Evolutionary conservation across 1,140 invertebrate species (phyloP), one percentile per base, ranked within the genome.

Genomic region (Druon quercuslanigerum): DNA sequence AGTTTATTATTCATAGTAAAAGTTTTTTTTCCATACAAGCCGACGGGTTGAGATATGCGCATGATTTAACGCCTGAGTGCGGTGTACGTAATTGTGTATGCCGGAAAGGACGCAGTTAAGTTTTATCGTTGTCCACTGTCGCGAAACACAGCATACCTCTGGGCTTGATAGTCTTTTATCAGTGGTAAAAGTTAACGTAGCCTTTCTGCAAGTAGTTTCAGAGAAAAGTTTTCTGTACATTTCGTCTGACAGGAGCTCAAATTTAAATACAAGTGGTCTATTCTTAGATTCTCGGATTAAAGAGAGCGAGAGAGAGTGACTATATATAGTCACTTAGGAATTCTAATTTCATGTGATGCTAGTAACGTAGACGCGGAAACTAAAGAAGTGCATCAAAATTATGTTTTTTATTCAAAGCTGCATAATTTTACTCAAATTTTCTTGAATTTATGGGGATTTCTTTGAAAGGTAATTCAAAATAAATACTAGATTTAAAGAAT

Each of bases 51-150:
- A 71, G 72, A 77, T 74, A 60, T 50, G 77, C 51, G 51, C 51
- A 17, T 75, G 77, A 79, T 79, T 79, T 75, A 79, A 9, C 50
- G 71, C 11, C 12, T 50, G 60, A 66, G 60, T 66, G 33, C 20
- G 60, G 60, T 33, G 60, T 14, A 66, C 60, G 60, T 66, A 66
- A 66, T 66, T 66, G 60, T 66, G 60, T 66, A 66, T 66, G 60
- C 33, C 60, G 60, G 60, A 66, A 66, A 66, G 60, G 60, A 66
- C 60, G 60, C 60, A 66, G 60, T 66, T 66, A 66, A 66, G 60
- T 66, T 66, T 66, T 66, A 66, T 66, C 60, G 60, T 66, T 66
- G 60, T 66, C 60, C 60, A 66, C 60, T 66, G 60, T 66, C 3
- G 33, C 60, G 60, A 25, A 33, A 66, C 33, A 66, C 60, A 66